These are phyloP conservation scores for Xenopus borealis DNA, from an alignment of 2,113 vertebrate species.

Conservation along the genomic window DNA sequence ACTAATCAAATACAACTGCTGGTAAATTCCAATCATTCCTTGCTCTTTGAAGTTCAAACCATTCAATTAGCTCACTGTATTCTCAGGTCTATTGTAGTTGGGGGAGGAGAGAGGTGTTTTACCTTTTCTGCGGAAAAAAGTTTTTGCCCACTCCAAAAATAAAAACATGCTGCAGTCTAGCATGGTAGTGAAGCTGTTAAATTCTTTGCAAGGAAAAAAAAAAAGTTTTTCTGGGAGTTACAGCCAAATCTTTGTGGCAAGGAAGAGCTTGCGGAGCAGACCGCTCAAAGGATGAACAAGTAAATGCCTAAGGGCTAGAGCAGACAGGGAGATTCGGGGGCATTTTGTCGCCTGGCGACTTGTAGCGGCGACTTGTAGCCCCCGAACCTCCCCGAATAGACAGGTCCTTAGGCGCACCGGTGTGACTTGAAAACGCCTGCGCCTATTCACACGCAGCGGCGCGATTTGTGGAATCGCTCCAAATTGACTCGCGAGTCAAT, in stretches of 20 bases:
- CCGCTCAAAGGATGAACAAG: slow-evolving; percentile 55
- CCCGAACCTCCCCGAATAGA: no score
- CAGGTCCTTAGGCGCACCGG: no score
- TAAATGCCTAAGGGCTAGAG: slow-evolving; percentile 58
- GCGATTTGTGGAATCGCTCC: no score
- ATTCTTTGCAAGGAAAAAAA: slow-evolving; percentile 11
- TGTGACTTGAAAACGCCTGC: no score
- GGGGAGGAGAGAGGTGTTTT: background rate
- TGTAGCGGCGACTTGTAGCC: no score
- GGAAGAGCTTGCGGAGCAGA: slow-evolving; percentile 12
- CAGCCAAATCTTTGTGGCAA: slow-evolving; percentile 56
- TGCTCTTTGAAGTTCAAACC: slow-evolving; percentile 22
- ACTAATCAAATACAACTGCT: slow-evolving; percentile 5
- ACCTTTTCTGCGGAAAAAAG: background rate
- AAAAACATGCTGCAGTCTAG: background rate
- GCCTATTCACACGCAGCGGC: no score
- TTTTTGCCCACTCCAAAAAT: background rate
- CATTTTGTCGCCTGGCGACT: no score
- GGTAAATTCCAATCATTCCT: slow-evolving; percentile 29
- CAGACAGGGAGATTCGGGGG: no score
- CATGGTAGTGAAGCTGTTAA: slow-evolving; percentile 23
- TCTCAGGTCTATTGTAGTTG: slow-evolving; percentile 28
- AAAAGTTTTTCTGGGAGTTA: slow-evolving; percentile 45
- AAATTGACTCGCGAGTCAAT: no score
- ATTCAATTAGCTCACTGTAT: slow-evolving; percentile 43